Percentiles rank a stretch among this genome's conserved stretches.
Conservation (phyloP, 2,113 vertebrate genomes). For the Redunca redunca region DNA sequence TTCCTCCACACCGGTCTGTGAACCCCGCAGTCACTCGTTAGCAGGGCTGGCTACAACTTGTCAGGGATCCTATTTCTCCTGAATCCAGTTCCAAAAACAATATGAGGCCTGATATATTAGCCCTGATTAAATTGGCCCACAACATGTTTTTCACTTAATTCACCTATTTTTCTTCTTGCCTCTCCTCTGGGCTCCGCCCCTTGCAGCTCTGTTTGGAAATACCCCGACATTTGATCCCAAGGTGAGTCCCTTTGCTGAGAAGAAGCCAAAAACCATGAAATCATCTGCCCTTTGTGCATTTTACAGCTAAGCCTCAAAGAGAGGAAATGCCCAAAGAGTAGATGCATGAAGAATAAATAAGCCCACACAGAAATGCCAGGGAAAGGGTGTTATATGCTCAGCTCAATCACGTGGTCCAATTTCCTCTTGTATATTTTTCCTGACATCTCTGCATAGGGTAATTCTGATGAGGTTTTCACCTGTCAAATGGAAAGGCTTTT, state of each 20-base stretch:
- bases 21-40: neutral
- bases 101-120: conserved; percentile 38
- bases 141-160: conserved; percentile 66
- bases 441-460: conserved; percentile 32
- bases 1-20: conserved; percentile 1
- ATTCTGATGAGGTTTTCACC: conserved; percentile 56
- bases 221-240: neutral
- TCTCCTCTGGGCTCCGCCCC: neutral
- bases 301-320: neutral
- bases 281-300: neutral
- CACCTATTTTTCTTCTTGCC: conserved; percentile 32
- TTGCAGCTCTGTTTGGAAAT: neutral
- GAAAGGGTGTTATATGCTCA: accelerated
- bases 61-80: conserved; percentile 55
- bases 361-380: neutral
- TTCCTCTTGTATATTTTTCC: conserved; percentile 48
- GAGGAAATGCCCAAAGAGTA: neutral
- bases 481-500: conserved; percentile 43
- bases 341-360: neutral
- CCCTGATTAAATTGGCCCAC: conserved; percentile 64
- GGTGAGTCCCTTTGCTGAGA: neutral
- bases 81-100: conserved; percentile 72
- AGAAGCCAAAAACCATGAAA: neutral
- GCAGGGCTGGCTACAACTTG: conserved; percentile 51
- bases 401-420: conserved; percentile 46